A percentile compares a stretch with the other conserved stretches of the same genome.
Evolutionary conservation across 2,113 vertebrate species (phyloP).

Genomic region (Neolamprologus ventralis): DNA sequence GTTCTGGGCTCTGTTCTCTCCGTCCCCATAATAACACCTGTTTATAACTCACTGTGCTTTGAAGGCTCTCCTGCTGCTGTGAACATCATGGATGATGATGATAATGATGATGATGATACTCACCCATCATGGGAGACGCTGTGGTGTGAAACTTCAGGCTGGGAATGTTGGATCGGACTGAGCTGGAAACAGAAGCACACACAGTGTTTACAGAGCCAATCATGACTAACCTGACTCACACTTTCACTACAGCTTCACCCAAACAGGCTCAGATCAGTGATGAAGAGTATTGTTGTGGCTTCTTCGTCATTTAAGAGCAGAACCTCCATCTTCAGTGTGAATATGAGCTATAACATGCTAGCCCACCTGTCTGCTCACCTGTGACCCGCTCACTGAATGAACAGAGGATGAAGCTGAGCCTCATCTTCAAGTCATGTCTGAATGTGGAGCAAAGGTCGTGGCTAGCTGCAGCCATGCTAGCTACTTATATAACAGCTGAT

Average conservation of each 20-base stretch:
- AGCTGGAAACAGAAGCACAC: background rate
- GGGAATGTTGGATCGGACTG: constrained; percentile 15
- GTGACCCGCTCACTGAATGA: background rate
- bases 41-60: background rate
- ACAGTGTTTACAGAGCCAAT: background rate
- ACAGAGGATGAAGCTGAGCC: background rate
- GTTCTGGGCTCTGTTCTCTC: background rate
- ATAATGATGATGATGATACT: background rate
- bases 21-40: background rate
- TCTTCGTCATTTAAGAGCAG: background rate
- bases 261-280: background rate
- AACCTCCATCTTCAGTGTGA: background rate
- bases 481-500: background rate
- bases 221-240: background rate
- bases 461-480: background rate
- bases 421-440: background rate
- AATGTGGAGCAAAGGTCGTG: constrained; percentile 9
- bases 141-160: constrained; percentile 60
- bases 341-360: background rate
- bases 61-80: background rate
- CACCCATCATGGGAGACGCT: constrained; percentile 70
- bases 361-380: background rate
- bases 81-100: background rate
- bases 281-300: fast-evolving
- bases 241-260: background rate